Evolutionary conservation across 2,888 invertebrate species (phyloP), one percentile per base, ranked within the genome.

Genomic region (Micropterix aruncella): DNA sequence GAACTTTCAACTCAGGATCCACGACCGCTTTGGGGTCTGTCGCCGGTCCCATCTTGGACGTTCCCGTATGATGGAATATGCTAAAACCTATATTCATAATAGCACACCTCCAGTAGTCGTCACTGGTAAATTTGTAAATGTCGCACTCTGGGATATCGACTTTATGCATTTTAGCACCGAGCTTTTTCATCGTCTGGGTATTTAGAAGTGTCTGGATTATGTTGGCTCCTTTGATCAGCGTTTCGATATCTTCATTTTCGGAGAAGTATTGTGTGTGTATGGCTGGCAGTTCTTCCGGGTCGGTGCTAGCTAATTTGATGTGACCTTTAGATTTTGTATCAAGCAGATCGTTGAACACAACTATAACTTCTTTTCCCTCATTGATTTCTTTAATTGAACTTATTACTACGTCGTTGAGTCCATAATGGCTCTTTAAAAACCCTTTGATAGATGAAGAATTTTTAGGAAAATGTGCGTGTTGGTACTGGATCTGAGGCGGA

Each of bases 51-150:
- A 77, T 77, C 53, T 69, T 67, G 52, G 67, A 66, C 1, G 74
- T 74, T 47, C 74, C 71, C 2, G 68, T 68, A 5, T 73, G 73
- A 52, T 77, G 75, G 53, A 73, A 74, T 18, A 59, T 59, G 15
- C 55, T 53, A 5, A 14, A 14, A 3, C 59, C 57, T 41, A 57
- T 54, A 15, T 56, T 55, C 9, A 58, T 53, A 1, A 59, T 56
- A 3, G 57, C 48, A 48, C 66, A 67, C 41, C 54, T 58, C 56
- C 61, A 57, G 50, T 63, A 65, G 2, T 52, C 52, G 3, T 56
- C 54, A 4, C 55, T 52, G 36, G 49, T 50, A 19, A 50, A 53
- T 18, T 52, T 51, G 14, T 51, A 53, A 5, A 52, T 49, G 1
- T 51, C 53, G 49, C 65, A 66, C 15, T 55, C 55, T 1, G 52